Conservation (phyloP, 1,140 invertebrate species). For the Scaptodrosophila lebanonensis region DNA sequence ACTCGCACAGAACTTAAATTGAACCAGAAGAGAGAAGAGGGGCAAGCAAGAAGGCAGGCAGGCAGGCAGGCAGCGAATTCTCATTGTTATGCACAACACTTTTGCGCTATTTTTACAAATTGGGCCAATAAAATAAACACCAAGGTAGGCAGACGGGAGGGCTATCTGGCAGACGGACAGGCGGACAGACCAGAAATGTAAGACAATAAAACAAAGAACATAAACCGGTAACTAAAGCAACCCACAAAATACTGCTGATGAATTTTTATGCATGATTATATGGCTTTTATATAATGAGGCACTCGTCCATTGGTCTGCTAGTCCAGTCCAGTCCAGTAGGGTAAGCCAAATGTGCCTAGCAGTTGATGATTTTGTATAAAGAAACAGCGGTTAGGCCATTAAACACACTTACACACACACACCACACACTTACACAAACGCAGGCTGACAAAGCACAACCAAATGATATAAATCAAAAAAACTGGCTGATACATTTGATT, state of each 20-base stretch:
- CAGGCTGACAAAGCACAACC: too few species aligned
- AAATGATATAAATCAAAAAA: constrained; percentile 68
- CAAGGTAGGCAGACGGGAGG: constrained; percentile 23
- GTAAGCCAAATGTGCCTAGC: too few species aligned
- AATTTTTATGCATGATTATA: constrained; percentile 74
- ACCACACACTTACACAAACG: too few species aligned
- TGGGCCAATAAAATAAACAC: constrained; percentile 74
- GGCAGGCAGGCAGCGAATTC: too few species aligned
- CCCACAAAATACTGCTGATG: constrained; percentile 55
- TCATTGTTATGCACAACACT: constrained; percentile 72
- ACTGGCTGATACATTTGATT: constrained; percentile 55
- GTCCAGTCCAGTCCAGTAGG: too few species aligned
- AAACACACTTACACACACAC: too few species aligned
- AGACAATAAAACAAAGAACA: constrained; percentile 54
- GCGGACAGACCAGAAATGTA: constrained; percentile 48
- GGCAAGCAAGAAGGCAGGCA: too few species aligned
- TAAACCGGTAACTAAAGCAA: constrained; percentile 48
- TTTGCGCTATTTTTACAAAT: constrained; percentile 74
- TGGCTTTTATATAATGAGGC: constrained; percentile 53
- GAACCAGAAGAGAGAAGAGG: constrained; percentile 48
- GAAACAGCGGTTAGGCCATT: constrained; percentile 38
- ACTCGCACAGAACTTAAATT: constrained; percentile 60
- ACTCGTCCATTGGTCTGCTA: constrained; percentile 12
- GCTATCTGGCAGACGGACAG: neutral
- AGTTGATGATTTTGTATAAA: constrained; percentile 72